A percentile compares a stretch with the other conserved stretches of the same genome.
These are phyloP conservation scores for Oplegnathus fasciatus DNA, from an alignment of 2,113 vertebrate species.

Conservation along the genomic window DNA sequence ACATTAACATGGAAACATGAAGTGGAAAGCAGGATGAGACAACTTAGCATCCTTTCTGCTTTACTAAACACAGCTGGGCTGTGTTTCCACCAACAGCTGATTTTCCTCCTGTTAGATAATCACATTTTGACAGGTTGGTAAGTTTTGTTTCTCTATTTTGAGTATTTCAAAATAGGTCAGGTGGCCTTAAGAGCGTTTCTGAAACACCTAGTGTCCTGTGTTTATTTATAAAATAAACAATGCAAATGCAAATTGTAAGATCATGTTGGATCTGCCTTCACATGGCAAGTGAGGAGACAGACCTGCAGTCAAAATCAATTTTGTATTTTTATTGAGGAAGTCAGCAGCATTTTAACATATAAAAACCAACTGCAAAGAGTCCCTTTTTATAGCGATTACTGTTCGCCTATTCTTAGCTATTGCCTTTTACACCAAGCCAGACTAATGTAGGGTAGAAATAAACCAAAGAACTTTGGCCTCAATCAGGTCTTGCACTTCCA, in stretches of 20 bases:
- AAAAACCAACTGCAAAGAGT: background rate
- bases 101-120: background rate
- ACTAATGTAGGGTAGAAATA: background rate
- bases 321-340: background rate
- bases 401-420: too few species aligned
- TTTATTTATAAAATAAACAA: background rate
- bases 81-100: background rate
- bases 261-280: background rate
- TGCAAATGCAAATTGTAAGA: too few species aligned
- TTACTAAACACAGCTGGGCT: background rate
- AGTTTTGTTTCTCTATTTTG: background rate
- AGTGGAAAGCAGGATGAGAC: background rate
- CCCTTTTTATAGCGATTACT: too few species aligned
- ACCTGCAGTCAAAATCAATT: background rate
- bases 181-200: background rate
- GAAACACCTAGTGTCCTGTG: background rate
- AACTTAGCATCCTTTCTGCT: background rate
- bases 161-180: background rate
- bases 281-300: background rate
- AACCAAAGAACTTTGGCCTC: background rate
- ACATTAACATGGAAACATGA: background rate
- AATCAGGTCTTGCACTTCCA: constrained; percentile 13
- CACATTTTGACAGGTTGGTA: background rate
- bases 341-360: background rate
- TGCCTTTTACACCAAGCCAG: too few species aligned